Evolutionary conservation across 92 coral and sea anemone genomes (phyloP).

Genomic region (Phenganax marumi): DNA sequence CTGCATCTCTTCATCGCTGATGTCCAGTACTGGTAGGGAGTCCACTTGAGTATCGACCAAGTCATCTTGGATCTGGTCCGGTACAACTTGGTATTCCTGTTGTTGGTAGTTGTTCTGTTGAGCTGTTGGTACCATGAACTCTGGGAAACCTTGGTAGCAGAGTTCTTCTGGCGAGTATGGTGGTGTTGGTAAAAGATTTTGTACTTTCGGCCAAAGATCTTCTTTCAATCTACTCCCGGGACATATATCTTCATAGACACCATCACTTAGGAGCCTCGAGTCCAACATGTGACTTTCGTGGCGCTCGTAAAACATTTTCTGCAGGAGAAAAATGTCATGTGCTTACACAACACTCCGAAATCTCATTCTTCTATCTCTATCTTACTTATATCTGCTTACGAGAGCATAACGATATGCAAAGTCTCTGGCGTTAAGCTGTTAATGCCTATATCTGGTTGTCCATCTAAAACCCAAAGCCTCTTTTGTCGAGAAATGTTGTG

Average conservation of each 20-base stretch:
- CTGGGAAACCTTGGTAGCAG: conserved; percentile 55
- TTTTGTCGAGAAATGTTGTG: not conserved
- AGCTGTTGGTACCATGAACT: conserved; percentile 48
- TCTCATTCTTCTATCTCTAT: not conserved
- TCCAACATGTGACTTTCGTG: conserved; percentile 60
- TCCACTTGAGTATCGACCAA: conserved; percentile 70
- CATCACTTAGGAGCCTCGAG: conserved; percentile 63
- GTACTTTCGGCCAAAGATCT: conserved; percentile 73
- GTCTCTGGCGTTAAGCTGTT: not conserved
- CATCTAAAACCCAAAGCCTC: conserved; percentile 10
- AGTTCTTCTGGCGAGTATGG: conserved; percentile 93
- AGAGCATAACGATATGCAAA: conserved; percentile 17
- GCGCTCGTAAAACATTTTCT: conserved; percentile 64
- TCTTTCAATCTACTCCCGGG: conserved; percentile 64
- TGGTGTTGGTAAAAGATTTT: conserved; percentile 84
- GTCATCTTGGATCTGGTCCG: conserved; percentile 85
- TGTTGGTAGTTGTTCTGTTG: conserved; percentile 55
- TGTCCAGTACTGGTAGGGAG: conserved; percentile 65
- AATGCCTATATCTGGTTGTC: conserved; percentile 3
- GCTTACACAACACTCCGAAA: not conserved
- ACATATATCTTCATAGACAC: conserved; percentile 70
- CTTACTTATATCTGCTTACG: not conserved
- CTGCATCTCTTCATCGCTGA: conserved; percentile 96
- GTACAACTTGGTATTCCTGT: conserved; percentile 87
- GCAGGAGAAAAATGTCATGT: conserved; percentile 28